Evolutionary conservation across 2,888 invertebrate species (phyloP).

Genomic region (Clivina fossor): DNA sequence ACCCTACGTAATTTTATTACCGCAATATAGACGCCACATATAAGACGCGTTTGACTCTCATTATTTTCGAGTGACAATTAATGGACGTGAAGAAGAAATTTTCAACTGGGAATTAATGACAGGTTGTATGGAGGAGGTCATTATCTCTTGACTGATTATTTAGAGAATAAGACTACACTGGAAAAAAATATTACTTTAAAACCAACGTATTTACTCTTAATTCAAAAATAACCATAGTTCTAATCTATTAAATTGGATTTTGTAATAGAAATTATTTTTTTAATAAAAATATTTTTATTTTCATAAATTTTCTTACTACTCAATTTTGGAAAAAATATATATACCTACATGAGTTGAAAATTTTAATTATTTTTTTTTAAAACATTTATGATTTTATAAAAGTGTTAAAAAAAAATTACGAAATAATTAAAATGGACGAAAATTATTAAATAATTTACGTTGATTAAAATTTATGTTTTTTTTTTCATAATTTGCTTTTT

Average conservation of each 20-base stretch:
- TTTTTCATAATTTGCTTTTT: too few relatives aligned
- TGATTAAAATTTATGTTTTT: too few relatives aligned
- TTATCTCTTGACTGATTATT: slow-evolving; percentile 18
- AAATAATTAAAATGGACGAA: too few relatives aligned
- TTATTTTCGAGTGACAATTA: slow-evolving; percentile 15
- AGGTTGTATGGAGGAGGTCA: slow-evolving; percentile 4
- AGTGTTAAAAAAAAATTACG: too few relatives aligned
- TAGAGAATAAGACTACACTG: slow-evolving; percentile 8
- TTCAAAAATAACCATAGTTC: neutral
- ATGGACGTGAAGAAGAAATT: slow-evolving; percentile 11
- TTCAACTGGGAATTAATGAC: slow-evolving; percentile 11
- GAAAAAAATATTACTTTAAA: too few relatives aligned
- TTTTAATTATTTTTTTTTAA: too few relatives aligned
- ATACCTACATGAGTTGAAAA: too few relatives aligned
- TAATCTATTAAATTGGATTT: neutral
- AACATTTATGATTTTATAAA: too few relatives aligned
- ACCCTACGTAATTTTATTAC: slow-evolving; percentile 6
- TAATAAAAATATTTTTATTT: neutral
- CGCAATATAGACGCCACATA: slow-evolving; percentile 15
- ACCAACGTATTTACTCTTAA: too few relatives aligned
- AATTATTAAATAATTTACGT: too few relatives aligned
- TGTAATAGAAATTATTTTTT: neutral
- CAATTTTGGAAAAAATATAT: too few relatives aligned
- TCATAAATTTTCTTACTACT: too few relatives aligned
- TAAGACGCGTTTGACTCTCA: slow-evolving; percentile 17